Base-by-base conservation (phyloP, 2,797 vertebrate species). In the Halcyon chelicuti region DNA sequence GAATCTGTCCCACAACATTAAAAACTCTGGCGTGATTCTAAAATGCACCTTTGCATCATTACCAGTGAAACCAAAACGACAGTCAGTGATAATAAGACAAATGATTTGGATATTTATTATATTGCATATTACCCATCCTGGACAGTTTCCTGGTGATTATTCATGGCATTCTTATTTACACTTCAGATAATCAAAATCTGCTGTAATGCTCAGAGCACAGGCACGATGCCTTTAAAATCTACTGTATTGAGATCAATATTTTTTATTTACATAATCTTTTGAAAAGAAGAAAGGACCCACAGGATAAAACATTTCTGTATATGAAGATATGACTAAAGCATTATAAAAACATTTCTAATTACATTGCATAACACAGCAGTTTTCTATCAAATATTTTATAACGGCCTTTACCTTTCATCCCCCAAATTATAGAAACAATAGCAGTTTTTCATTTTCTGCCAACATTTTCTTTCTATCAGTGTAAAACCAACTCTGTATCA, bases 391-490 rank as follows among this genome's bases (percentile, higher is more conserved):
- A 93, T 85, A 90, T 80, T 84, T 70, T 9, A 77, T 83, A 91
- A 63, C 0, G 33, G 51, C 73, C 95, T 91, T 90, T 95, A 95
- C 91, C 82, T 95, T 94, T 88, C 44, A 42, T 90, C 75, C 89
- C 46, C 23, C 77, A 66, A 73, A 87, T 29, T 31, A 35, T 67
- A 77, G 91, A 89, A 79, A 71, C 71, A 78, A 93, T 49, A 61
- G 22, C 90, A 90, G 90, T 73, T 96, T 96, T 91, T 92, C 14
- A 85, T 80, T 96, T 97, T 96, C 91, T 97, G 92, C 95, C 88
- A 82, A 87, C n/a, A 20, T 42, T 88, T 93, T 79, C 84, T 65
- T 82, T 42, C 74, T 80, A 88, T 91, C 93, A 68, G 85, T 86
- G 68, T 87, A 94, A 96, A 96, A 90, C 74, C 29, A 60, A 86